Percentiles rank a stretch among this genome's conserved stretches.
phyloP scores from a whole-genome alignment of 2,888 invertebrate genomes.

The Meloe dianella region DNA sequence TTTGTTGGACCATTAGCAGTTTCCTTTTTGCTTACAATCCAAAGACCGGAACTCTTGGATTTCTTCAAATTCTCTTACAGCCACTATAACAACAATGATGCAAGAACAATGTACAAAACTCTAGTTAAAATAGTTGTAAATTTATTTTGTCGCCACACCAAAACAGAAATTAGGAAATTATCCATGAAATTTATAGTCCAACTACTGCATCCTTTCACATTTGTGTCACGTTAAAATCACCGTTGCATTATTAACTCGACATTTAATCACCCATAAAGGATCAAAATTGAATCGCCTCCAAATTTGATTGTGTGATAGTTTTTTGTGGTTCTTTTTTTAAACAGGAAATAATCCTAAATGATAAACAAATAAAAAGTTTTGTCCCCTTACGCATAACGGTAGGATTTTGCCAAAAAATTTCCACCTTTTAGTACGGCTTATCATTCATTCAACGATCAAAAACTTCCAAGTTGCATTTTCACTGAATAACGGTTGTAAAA shows the following conservation, averaged over 20 bases:
- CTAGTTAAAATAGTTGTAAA: background rate
- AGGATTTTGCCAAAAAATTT: background rate
- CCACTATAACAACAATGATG: background rate
- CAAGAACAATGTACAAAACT: background rate
- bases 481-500: background rate
- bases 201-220: background rate
- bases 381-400: background rate
- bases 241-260: background rate
- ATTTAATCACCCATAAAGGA: constrained; percentile 6
- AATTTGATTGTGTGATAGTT: background rate
- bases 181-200: constrained; percentile 3
- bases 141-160: background rate
- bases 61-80: background rate
- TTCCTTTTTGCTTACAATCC: constrained; percentile 17
- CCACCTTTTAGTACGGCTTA: background rate
- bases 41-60: constrained; percentile 5
- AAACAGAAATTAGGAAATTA: background rate
- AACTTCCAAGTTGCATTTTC: background rate
- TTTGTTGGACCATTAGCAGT: constrained; percentile 28
- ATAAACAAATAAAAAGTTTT: background rate
- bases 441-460: background rate
- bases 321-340: background rate
- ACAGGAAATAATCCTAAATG: background rate
- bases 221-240: constrained; percentile 1
- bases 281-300: background rate